These are phyloP conservation scores for Mustela nigripes DNA, from an alignment of 2,113 vertebrate species.

Conservation along the genomic window DNA sequence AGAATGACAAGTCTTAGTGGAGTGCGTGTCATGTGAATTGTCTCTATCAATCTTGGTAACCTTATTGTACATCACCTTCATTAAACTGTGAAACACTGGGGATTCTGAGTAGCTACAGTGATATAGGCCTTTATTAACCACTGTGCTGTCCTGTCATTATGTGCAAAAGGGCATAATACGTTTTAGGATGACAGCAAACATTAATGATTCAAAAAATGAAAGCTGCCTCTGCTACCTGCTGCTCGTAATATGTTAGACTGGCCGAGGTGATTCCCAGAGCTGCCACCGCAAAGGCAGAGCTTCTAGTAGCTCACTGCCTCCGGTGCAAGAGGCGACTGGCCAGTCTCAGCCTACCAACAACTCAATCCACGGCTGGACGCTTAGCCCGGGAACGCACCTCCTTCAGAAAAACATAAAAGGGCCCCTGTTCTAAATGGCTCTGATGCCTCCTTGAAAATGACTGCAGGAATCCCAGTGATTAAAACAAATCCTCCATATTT, in stretches of 20 bases:
- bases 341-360: slow-evolving; percentile 63
- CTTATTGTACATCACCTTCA: slow-evolving; percentile 87
- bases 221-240: slow-evolving; percentile 80
- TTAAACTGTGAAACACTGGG: slow-evolving; percentile 87
- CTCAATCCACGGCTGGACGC: slow-evolving; percentile 77
- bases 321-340: slow-evolving; percentile 63
- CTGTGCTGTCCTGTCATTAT: slow-evolving; percentile 78
- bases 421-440: slow-evolving; percentile 72
- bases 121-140: slow-evolving; percentile 87
- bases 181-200: slow-evolving; percentile 85
- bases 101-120: slow-evolving; percentile 78
- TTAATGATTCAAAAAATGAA: slow-evolving; percentile 86
- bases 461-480: slow-evolving; percentile 83
- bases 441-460: slow-evolving; percentile 82
- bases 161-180: slow-evolving; percentile 73
- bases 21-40: slow-evolving; percentile 76
- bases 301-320: slow-evolving; percentile 47
- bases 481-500: slow-evolving; percentile 87
- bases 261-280: slow-evolving; percentile 82
- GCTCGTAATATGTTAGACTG: slow-evolving; percentile 73
- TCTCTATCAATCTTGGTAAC: slow-evolving; percentile 84
- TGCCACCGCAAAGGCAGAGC: neutral
- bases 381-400: slow-evolving; percentile 71
- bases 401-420: neutral
- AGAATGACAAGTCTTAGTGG: slow-evolving; percentile 74